Percentiles rank a stretch among this genome's conserved stretches.
Conservation (phyloP, 2,888 invertebrate genomes). For the Silvanus unidentatus region DNA sequence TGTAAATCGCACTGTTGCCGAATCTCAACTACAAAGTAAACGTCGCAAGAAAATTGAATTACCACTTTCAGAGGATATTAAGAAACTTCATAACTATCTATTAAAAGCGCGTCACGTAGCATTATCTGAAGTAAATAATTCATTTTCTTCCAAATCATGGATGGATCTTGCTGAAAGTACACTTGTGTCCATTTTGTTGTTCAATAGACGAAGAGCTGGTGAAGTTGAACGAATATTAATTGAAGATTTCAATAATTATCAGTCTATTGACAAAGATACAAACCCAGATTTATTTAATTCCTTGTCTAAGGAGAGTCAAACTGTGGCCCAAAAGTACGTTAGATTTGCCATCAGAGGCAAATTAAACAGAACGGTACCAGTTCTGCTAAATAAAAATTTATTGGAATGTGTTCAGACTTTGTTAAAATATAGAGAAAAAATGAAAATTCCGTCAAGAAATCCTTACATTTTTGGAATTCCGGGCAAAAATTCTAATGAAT, state of each 20-base stretch:
- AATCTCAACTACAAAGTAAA: slow-evolving; percentile 11
- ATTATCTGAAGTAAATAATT: neutral
- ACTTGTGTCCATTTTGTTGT: slow-evolving; percentile 17
- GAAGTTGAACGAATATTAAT: too few species aligned
- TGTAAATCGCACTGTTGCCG: slow-evolving; percentile 10
- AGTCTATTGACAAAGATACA: slow-evolving; percentile 8
- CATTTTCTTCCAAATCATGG: slow-evolving; percentile 10
- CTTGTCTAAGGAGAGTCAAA: slow-evolving; percentile 4
- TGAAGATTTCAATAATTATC: slow-evolving; percentile 2
- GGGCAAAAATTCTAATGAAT: slow-evolving; percentile 4
- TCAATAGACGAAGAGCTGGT: slow-evolving; percentile 18
- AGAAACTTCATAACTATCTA: slow-evolving; percentile 7
- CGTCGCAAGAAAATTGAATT: slow-evolving; percentile 11
- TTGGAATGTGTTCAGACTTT: slow-evolving; percentile 12
- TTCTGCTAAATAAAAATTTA: slow-evolving; percentile 5
- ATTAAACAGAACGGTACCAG: slow-evolving; percentile 8
- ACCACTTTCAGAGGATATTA: slow-evolving; percentile 9
- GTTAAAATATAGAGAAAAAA: slow-evolving; percentile 11
- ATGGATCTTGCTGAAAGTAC: slow-evolving; percentile 10
- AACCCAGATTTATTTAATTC: neutral
- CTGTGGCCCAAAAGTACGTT: slow-evolving; percentile 3
- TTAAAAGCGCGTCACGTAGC: neutral
- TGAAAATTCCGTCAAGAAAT: slow-evolving; percentile 9
- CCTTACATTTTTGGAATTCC: slow-evolving; percentile 15
- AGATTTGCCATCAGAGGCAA: slow-evolving; percentile 12